Evolutionary conservation across 2,888 invertebrate species (phyloP), one percentile per base, ranked within the genome.

Genomic region (Hypena proboscidalis): DNA sequence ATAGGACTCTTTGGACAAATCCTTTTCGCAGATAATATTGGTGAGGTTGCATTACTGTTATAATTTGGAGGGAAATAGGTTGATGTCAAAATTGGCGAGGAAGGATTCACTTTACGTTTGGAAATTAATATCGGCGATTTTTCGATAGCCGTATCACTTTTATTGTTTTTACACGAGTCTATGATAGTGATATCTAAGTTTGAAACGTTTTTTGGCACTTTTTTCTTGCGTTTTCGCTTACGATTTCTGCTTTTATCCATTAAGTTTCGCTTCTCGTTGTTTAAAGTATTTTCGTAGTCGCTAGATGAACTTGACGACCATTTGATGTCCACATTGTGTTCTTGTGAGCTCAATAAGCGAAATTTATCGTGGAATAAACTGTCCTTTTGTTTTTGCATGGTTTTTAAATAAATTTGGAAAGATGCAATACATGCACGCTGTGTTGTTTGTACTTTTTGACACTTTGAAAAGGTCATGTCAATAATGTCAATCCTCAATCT

Each of bases 221-320:
- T 86, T 55, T 66, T 74, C 56, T 70, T 84, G 6, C 82, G 80
- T 74, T 87, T 89, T 61, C 84, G 74, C 44, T 85, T 86, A 8
- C 64, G 64, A 21, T 39, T 60, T 29, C 36, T 42, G 13, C 35
- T 48, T 46, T 49, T 69, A 4, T 53, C 62, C 39, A n/a, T n/a
- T n/a, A 46, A 31, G 20, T 59, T 71, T 22, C 21, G 46, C 13
- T 64, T 66, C 23, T 48, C 61, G 23, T 46, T 42, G 5, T 13
- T 32, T 6, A 58, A 40, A 5, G 51, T 35, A 37, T 77, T 74
- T 59, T 88, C 88, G 36, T 73, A 74, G 17, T 86, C 90, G 55
- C 86, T 87, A 0, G 84, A 81, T 10, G 85, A 82, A 48, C 85
- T 86, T 2, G 75, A 79, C 7, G 88, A 80, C 88, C 87, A 88